Evolutionary conservation across 2,797 vertebrate genomes (phyloP), one percentile per base, ranked within the genome.

Genomic region (Coendou prehensilis): DNA sequence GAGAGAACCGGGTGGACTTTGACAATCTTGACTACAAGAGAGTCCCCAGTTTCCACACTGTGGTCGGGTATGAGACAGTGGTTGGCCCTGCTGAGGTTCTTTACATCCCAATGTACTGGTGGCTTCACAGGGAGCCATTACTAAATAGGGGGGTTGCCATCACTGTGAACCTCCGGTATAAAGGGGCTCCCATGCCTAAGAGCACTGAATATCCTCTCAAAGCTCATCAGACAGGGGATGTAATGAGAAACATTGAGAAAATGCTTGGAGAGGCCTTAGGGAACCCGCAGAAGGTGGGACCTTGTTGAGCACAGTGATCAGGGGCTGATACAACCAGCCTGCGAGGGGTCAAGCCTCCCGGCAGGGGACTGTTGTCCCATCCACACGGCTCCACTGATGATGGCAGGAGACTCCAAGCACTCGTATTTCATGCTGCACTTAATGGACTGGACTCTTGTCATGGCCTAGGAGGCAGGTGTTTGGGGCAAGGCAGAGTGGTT

Each of bases 91-190:
- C 99, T 93, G 99, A 99, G 95, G 99, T 99, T 96, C 99, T 99
- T 8, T 99, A 99, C 98, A 99, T 99, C 98, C 99, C 99, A n/a
- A 99, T 99, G 99, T 99, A 99, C 98, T 99, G 99, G 99, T 99
- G 99, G 99, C 99, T 99, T 98, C 99, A 99, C 97, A 99, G 99
- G 95, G 99, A 99, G 97, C 99, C 99, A 75, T 98, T 99, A 96
- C 97, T 99, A 98, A 99, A 99, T 91, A 99, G 99, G 41, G 99
- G 99, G 56, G 99, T 99, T 97, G 99, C 99, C 4, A 99, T 99
- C 98, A 99, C 99, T 98, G 99, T 99, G 97, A 99, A 99, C 98
- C 99, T 99, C 98, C 99, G 99, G 99, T 99, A 99, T 99, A 99
- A 99, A 99, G 99, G 99, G 50, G 99, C 99, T n/a, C 99, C 99